Evolutionary conservation across 2,797 vertebrate species (phyloP).

Genomic region (Phoebastria nigripes): DNA sequence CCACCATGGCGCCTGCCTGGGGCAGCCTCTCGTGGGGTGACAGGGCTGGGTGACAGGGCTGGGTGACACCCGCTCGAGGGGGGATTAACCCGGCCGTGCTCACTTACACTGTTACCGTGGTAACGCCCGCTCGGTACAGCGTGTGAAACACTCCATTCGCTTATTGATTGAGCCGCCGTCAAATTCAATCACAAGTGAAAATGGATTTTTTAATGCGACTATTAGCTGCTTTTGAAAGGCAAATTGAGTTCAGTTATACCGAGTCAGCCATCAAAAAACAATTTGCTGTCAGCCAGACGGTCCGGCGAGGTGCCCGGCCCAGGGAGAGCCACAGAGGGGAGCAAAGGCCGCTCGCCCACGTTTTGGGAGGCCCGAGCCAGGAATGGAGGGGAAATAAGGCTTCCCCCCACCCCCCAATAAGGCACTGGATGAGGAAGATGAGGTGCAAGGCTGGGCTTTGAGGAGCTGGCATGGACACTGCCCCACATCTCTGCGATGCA

Average conservation of each 20-base stretch:
- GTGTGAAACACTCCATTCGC: constrained; percentile 40
- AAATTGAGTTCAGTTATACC: constrained; percentile 75
- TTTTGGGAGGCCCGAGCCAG: fast-evolving
- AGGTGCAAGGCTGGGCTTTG: neutral
- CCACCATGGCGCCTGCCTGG: fast-evolving
- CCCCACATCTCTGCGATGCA: fast-evolving
- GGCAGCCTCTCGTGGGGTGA: neutral
- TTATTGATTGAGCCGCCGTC: constrained; percentile 73
- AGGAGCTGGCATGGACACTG: neutral
- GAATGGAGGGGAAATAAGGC: neutral
- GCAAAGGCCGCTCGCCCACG: fast-evolving
- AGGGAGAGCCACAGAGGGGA: fast-evolving
- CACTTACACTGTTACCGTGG: constrained; percentile 60
- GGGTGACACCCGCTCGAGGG: neutral
- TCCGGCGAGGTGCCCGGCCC: neutral
- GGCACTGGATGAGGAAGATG: fast-evolving
- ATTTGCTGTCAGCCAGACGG: constrained; percentile 61
- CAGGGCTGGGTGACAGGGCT: neutral
- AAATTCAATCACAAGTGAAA: constrained; percentile 78
- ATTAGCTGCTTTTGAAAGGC: constrained; percentile 81
- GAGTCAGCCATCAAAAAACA: constrained; percentile 69
- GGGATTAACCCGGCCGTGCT: neutral
- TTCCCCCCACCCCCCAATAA: no score
- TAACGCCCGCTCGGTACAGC: neutral
- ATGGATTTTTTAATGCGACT: constrained; percentile 81